Percentiles rank a stretch among this genome's conserved stretches.
These are phyloP conservation scores for Listronotus bonariensis DNA, from an alignment of 1,140 invertebrate genomes.

Conservation along the genomic window DNA sequence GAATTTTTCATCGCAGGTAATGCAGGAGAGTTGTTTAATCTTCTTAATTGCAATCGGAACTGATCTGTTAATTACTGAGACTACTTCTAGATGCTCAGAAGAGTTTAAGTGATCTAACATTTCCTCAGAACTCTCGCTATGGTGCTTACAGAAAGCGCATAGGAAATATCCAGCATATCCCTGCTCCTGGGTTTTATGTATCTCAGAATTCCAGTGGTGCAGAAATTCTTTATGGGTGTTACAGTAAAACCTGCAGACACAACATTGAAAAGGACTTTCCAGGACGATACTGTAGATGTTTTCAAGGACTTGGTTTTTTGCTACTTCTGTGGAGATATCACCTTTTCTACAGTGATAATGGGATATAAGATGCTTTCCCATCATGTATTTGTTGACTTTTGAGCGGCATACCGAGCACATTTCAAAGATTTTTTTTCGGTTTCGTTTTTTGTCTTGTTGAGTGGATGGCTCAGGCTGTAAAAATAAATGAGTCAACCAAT, in stretches of 20 bases:
- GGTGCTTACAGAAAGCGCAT: conserved; percentile 78
- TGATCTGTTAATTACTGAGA: conserved; percentile 75
- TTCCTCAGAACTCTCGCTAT: conserved; percentile 65
- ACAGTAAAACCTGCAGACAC: conserved; percentile 81
- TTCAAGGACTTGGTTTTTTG: conserved; percentile 68
- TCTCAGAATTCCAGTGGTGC: conserved; percentile 71
- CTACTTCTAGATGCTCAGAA: conserved; percentile 69
- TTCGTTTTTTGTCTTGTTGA: conserved; percentile 56
- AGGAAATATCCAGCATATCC: conserved; percentile 63
- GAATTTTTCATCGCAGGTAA: conserved; percentile 66
- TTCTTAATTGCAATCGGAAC: conserved; percentile 79
- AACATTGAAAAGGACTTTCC: conserved; percentile 83
- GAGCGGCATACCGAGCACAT: conserved; percentile 72
- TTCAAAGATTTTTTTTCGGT: conserved; percentile 62
- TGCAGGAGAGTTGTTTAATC: conserved; percentile 65
- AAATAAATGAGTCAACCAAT: too few species aligned
- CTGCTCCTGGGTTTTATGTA: conserved; percentile 61
- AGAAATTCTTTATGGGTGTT: conserved; percentile 75
- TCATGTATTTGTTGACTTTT: conserved; percentile 67
- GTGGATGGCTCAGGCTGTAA: not conserved
- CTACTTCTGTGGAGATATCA: conserved; percentile 58
- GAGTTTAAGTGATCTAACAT: conserved; percentile 74
- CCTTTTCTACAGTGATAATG: conserved; percentile 79
- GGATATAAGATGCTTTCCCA: conserved; percentile 83
- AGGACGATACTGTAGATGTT: conserved; percentile 77